Percentiles rank a stretch among this genome's conserved stretches.
These are phyloP conservation scores for Lagodon rhomboides DNA, from an alignment of 2,797 vertebrate species.

Conservation along the genomic window DNA sequence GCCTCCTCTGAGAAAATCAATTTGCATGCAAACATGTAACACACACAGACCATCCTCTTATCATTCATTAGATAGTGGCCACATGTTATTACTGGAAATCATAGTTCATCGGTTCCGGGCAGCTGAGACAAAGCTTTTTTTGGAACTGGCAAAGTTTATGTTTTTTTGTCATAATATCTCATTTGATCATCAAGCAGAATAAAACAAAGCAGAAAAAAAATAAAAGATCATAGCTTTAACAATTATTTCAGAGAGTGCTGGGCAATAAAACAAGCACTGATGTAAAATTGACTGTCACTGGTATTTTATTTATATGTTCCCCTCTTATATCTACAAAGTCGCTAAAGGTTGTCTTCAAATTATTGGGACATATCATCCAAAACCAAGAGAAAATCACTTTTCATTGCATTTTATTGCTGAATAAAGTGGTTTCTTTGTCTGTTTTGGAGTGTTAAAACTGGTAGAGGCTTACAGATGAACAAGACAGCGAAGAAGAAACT, in stretches of 20 bases:
- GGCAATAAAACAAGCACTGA: neutral
- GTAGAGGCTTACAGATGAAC: conserved; percentile 28
- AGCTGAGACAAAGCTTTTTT: neutral
- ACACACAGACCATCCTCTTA: neutral
- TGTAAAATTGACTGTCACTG: neutral
- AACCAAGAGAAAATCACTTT: neutral
- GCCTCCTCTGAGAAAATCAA: neutral
- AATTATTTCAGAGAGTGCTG: neutral
- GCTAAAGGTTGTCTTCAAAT: neutral
- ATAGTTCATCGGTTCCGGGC: neutral
- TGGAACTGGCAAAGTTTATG: neutral
- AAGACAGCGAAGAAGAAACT: conserved; percentile 42
- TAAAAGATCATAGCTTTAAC: neutral
- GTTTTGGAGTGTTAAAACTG: conserved; percentile 35
- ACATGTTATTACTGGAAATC: neutral
- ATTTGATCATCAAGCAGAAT: neutral
- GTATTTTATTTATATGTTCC: conserved; percentile 8
- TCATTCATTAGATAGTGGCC: neutral
- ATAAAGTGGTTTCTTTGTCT: conserved; percentile 36
- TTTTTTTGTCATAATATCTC: neutral
- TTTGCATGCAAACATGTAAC: neutral
- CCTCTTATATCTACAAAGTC: neutral
- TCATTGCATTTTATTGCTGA: conserved; percentile 16
- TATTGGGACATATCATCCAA: conserved; percentile 9
- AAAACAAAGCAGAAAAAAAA: no score